Evolutionary conservation across 2,797 vertebrate genomes (phyloP), one percentile per base, ranked within the genome.

Genomic region (Lagodon rhomboides): DNA sequence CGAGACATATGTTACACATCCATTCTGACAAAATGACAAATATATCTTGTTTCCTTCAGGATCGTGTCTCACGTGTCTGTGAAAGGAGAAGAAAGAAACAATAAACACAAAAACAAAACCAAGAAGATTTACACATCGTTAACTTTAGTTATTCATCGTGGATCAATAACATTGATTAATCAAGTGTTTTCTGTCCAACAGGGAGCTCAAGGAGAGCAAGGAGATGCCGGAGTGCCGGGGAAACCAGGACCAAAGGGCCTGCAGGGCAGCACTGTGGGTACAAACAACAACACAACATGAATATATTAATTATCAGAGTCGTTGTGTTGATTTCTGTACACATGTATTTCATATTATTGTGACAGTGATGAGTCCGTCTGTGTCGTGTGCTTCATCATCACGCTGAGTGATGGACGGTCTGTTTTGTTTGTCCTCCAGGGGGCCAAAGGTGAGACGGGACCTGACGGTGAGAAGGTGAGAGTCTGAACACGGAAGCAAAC

Each of bases 381-480:
- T 12, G 43, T 27, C 47, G 60, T 56, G 22, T 47, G 58, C 63
- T 71, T 13, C 34, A n/a, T 23, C 55, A 0, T 15, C 41, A 41
- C 47, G 38, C 8, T 34, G 2, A 62, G 15, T 82, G 43, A 43
- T 25, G 17, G 20, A 9, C 0, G 38, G 38, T 38, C 38, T 20
- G 23, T 15, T 18, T 23, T 73, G 9, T 54, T 55, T 25, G 53
- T 83, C 41, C 27, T 87, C 20, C 34, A 97, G 96, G 95, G 95
- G 3, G 56, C 92, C 61, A 95, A 95, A 93, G 95, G 96, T 13
- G 95, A 96, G 79, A 91, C 86, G 0, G 96, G 96, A 74, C 67
- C 92, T 38, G 94, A 96, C 20, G 96, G 96, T 6, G 88, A 85
- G 6, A 91, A 87, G 94, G 96, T 96, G 90, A 91, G 4, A 38